These are phyloP conservation scores for Cantharis rustica DNA, from an alignment of 2,888 invertebrate genomes.

Conservation along the genomic window DNA sequence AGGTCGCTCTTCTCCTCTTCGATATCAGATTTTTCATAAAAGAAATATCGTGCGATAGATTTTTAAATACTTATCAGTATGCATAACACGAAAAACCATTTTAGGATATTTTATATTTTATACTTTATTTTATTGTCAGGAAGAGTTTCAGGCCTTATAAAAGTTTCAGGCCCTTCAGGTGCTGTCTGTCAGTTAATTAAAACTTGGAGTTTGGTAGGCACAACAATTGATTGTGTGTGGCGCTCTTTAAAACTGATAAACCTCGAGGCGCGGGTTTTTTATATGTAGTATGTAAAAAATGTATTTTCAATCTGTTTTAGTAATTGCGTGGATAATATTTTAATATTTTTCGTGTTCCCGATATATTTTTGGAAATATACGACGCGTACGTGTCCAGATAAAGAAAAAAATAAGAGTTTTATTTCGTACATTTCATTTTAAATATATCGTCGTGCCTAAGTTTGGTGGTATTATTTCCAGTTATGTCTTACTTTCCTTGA, in stretches of 20 bases:
- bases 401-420: neutral
- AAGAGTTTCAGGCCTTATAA: neutral
- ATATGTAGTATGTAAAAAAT: neutral
- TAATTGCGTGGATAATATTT: neutral
- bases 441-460: neutral
- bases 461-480: conserved; percentile 9
- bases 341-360: neutral
- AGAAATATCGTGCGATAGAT: neutral
- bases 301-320: neutral
- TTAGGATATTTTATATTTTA: neutral
- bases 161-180: neutral
- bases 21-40: neutral
- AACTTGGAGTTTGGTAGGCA: neutral
- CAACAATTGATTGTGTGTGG: too few species aligned
- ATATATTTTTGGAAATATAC: neutral
- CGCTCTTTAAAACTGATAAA: neutral
- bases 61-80: neutral
- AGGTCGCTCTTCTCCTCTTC: neutral
- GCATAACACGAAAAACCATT: neutral
- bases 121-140: neutral
- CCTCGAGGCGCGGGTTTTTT: neutral
- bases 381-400: neutral
- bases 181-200: neutral
- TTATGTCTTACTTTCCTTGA: conserved; percentile 9
- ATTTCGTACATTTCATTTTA: neutral